Evolutionary conservation across 2,113 vertebrate species (phyloP).

Genomic region (Etheostoma cragini): DNA sequence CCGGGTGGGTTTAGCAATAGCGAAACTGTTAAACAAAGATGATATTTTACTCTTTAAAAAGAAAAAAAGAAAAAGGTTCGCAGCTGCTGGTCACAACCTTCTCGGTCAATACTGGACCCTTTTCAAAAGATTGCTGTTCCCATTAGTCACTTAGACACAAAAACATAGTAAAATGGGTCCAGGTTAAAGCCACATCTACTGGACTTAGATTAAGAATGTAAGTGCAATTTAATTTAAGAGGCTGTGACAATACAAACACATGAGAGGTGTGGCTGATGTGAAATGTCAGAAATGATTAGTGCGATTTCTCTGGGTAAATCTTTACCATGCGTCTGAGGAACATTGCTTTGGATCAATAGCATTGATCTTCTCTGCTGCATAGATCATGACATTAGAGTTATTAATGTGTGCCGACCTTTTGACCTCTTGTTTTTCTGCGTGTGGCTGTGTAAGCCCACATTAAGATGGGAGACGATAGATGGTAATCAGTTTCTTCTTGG

Average conservation of each 20-base stretch:
- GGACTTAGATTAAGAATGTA: not conserved
- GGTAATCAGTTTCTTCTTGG: not conserved
- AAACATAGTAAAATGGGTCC: too few species aligned
- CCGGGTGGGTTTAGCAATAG: too few species aligned
- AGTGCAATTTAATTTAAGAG: too few species aligned
- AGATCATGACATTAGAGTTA: conserved; percentile 29
- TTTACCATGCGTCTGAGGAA: conserved; percentile 3
- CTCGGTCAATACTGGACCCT: too few species aligned
- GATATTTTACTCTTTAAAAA: too few species aligned
- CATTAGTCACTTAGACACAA: too few species aligned
- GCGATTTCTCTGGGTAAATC: not conserved
- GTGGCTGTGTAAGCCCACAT: not conserved
- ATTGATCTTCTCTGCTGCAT: conserved; percentile 37
- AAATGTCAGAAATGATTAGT: conserved; percentile 13
- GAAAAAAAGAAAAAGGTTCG: too few species aligned
- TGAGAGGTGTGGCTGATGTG: not conserved
- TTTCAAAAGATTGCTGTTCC: too few species aligned
- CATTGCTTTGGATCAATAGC: conserved; percentile 47
- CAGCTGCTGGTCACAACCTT: too few species aligned
- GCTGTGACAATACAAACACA: not conserved
- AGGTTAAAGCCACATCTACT: not conserved
- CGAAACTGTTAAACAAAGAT: too few species aligned
- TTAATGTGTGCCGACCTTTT: conserved; percentile 52
- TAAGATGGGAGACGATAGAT: not conserved
- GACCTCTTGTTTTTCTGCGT: conserved; percentile 28